These are phyloP conservation scores for Frieseomelitta varia DNA, from an alignment of 1,140 invertebrate genomes.

Conservation along the genomic window DNA sequence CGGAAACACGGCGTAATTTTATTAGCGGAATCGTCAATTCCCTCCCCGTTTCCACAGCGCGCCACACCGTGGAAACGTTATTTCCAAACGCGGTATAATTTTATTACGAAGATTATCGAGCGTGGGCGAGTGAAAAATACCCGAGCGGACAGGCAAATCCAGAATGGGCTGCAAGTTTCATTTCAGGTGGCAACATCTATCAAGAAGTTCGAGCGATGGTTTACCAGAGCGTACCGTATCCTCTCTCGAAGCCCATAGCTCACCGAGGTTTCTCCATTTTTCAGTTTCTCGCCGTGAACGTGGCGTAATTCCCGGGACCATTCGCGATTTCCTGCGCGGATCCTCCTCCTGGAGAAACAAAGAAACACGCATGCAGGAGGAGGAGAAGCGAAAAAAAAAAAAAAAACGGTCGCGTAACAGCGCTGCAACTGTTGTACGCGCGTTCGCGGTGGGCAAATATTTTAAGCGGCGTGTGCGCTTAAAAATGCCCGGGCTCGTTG, in stretches of 20 bases:
- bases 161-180: not conserved
- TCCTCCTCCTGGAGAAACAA: not conserved
- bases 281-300: not conserved
- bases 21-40: too few relatives aligned
- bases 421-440: too few relatives aligned
- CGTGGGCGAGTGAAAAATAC: not conserved
- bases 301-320: not conserved
- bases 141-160: not conserved
- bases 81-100: not conserved
- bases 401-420: too few relatives aligned
- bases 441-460: conserved; percentile 11
- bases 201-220: not conserved
- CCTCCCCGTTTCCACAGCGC: too few relatives aligned
- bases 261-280: not conserved
- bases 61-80: not conserved
- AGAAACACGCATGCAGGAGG: not conserved
- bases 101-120: not conserved
- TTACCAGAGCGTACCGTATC: not conserved
- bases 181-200: not conserved
- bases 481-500: not conserved
- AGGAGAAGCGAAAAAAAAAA: too few relatives aligned
- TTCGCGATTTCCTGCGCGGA: too few relatives aligned
- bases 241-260: not conserved
- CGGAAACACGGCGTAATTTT: too few relatives aligned
- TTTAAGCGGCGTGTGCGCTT: not conserved